Conservation (phyloP, 2,797 vertebrate genomes). For the Trachops cirrhosus region DNA sequence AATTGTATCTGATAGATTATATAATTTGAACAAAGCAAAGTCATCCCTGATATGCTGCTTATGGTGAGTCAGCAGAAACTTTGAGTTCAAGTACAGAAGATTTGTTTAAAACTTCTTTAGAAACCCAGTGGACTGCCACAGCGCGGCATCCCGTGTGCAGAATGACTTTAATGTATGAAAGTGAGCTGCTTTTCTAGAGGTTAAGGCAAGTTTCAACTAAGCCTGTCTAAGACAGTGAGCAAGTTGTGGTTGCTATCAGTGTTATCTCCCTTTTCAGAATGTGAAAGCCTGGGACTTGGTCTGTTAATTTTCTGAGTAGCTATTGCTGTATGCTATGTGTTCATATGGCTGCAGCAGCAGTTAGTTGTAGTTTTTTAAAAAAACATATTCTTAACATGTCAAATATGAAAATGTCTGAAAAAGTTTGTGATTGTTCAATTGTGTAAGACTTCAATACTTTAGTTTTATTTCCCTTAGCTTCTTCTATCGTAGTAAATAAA, state of each 20-base stretch:
- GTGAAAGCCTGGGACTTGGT: neutral
- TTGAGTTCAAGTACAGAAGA: neutral
- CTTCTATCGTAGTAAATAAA: neutral
- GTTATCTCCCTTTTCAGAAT: neutral
- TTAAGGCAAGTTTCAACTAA: neutral
- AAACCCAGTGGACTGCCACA: neutral
- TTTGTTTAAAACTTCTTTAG: neutral
- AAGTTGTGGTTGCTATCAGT: neutral
- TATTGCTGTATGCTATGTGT: neutral
- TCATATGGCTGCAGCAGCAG: neutral
- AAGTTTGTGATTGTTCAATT: neutral
- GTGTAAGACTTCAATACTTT: neutral
- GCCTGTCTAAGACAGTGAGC: neutral
- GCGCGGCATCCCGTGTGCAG: too few relatives aligned
- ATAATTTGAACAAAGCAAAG: neutral
- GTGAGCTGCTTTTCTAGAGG: neutral
- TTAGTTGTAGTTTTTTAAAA: neutral
- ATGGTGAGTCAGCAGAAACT: neutral
- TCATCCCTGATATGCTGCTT: neutral
- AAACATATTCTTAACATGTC: neutral
- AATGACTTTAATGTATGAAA: neutral
- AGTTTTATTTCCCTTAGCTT: neutral
- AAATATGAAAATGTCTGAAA: conserved; percentile 8
- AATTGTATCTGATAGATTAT: neutral
- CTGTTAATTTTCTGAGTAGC: neutral